Evolutionary conservation across 1,140 invertebrate species (phyloP), one percentile per base, ranked within the genome.

Genomic region (Elysia chlorotica): DNA sequence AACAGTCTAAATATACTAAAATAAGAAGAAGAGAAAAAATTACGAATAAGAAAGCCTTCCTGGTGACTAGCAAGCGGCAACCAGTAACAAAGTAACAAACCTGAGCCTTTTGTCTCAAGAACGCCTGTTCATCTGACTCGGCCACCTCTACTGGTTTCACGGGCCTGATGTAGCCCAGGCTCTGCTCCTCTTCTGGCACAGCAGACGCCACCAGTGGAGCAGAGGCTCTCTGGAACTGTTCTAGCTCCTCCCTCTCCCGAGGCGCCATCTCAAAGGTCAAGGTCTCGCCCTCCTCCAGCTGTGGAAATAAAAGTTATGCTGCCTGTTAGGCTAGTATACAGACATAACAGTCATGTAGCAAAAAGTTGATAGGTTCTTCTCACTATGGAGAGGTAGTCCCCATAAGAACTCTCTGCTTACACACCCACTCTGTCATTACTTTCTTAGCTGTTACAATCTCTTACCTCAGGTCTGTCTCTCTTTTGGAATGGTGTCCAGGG

Each of bases 51-150:
- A n/a, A n/a, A n/a, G n/a, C n/a, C n/a, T n/a, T n/a, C n/a, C n/a
- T n/a, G n/a, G n/a, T n/a, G n/a, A n/a, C n/a, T n/a, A n/a, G n/a
- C n/a, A n/a, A n/a, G n/a, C n/a, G n/a, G n/a, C n/a, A n/a, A n/a
- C n/a, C n/a, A n/a, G n/a, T n/a, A n/a, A n/a, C n/a, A n/a, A n/a
- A 54, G 28, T 61, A 1, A 31, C 19, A 33, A 78, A 84, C 82
- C 72, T 80, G 67, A 57, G 79, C 81, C 73, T 85, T 85, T 5
- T 81, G 81, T 30, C 82, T 85, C n/a, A 76, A 62, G 21, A 85
- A 79, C 36, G 79, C 74, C n/a, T 59, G 53, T 36, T 80, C 78
- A 70, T 83, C 82, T 41, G 75, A 53, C 41, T 81, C 76, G 70
- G 81, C 77, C 23, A 72, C 61, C 21, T 71, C 62, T 6, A 66